phyloP scores from a whole-genome alignment of 1,140 invertebrate species.

The Manduca sexta region DNA sequence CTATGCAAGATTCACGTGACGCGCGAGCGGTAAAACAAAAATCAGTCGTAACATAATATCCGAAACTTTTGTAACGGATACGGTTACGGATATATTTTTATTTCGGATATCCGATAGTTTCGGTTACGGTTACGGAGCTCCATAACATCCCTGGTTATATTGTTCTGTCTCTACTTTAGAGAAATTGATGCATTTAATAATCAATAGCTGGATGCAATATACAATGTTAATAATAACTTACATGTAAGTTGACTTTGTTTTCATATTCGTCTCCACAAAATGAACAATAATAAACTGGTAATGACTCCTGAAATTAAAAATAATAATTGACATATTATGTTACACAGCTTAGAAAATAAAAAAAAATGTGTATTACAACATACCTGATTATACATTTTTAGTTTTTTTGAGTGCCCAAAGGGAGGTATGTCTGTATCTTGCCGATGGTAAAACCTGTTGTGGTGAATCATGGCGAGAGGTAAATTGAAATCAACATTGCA shows the following conservation, averaged over 20 bases:
- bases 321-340: neutral
- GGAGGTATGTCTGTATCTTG: conserved; percentile 57
- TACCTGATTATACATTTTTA: conserved; percentile 50
- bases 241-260: conserved; percentile 79
- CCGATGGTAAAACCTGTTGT: conserved; percentile 78
- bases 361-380: neutral
- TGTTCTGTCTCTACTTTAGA: too few relatives aligned
- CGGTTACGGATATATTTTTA: too few relatives aligned
- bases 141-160: too few relatives aligned
- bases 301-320: conserved; percentile 51
- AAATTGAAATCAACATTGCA: conserved; percentile 76
- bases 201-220: too few relatives aligned
- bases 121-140: too few relatives aligned
- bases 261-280: conserved; percentile 80
- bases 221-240: conserved; percentile 40
- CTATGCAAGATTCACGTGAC: too few relatives aligned
- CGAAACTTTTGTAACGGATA: too few relatives aligned
- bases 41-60: too few relatives aligned
- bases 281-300: conserved; percentile 79
- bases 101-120: too few relatives aligned
- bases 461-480: conserved; percentile 76
- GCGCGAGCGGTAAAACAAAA: too few relatives aligned
- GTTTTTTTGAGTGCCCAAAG: conserved; percentile 57
- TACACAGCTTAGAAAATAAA: neutral
- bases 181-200: too few relatives aligned